Base-by-base conservation (phyloP, 1,140 invertebrate species). In the Trachymyrmex septentrionalis region DNA sequence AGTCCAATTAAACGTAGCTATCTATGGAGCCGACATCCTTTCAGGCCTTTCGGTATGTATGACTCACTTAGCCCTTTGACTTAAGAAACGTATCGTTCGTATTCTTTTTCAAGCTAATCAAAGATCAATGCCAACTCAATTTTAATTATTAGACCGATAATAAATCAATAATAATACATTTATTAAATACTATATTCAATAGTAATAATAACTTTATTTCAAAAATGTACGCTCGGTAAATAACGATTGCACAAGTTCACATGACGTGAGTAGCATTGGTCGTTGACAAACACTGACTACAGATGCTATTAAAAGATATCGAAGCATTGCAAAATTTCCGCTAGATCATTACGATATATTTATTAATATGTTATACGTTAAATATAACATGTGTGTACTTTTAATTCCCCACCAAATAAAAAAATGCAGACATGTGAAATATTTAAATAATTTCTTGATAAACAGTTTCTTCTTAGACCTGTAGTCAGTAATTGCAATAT, bases 1-100 rank as follows among this genome's bases (percentile, higher is more conserved):
- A 98, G 97, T 90, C 98, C 98, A 71, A 96, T 98, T 93, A 98
- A 98, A 96, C 97, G 97, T 95, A 97, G 97, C 95, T 98, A 98
- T 96, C 96, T 98, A 90, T 98, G 98, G 98, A 97, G 97, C 94
- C 97, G 97, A 95, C 98, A 98, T 95, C 98, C 98, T 93, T 96
- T 98, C 94, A 97, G 98, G 96, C 97, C 98, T 94, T 97, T 98
- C 95, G 98, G 97, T 96, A 97, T 96, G 95, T 96, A 76, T 59
- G 66, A 44, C 5, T 19, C 9, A 9, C 14, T 12, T 44, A 14
- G n/a, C n/a, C 14, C 4, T 80, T 9, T 48, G 14, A 19, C 4
- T 30, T 64, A 30, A 38, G 9, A 3, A 38, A 44, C 4, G 3
- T n/a, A 19, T 21, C 9, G 6, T 57, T 34, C 30, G 30, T 34